phyloP scores from a whole-genome alignment of 2,888 invertebrate genomes.

The Augochlorella aurata region DNA sequence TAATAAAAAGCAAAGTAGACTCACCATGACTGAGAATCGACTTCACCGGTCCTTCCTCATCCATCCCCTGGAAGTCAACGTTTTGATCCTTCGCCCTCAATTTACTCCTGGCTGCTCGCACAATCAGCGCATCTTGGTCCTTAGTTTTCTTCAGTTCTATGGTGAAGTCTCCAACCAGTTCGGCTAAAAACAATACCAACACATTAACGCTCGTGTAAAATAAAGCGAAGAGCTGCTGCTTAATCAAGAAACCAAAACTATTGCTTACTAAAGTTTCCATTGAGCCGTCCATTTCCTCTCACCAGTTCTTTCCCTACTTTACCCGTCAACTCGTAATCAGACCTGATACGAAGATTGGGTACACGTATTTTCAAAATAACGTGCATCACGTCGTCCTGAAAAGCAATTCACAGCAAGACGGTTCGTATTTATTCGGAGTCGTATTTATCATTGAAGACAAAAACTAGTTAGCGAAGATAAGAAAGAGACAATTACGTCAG shows the following conservation, averaged over 20 bases:
- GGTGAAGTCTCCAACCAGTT: constrained; percentile 78
- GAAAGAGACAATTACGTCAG: constrained; percentile 59
- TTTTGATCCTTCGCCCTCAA: constrained; percentile 70
- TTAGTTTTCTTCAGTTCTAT: constrained; percentile 77
- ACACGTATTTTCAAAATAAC: constrained; percentile 76
- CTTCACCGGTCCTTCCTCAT: constrained; percentile 75
- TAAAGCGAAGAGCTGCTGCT: background rate
- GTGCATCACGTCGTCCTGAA: constrained; percentile 79
- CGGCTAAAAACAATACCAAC: constrained; percentile 63
- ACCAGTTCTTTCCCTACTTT: constrained; percentile 76
- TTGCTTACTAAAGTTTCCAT: constrained; percentile 78
- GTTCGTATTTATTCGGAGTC: background rate
- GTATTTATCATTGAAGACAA: no score
- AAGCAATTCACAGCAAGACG: background rate
- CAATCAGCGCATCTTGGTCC: constrained; percentile 71
- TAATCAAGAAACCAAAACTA: background rate
- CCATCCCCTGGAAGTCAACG: constrained; percentile 76
- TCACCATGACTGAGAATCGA: constrained; percentile 76
- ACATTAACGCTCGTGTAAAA: background rate
- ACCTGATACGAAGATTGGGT: constrained; percentile 73
- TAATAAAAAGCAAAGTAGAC: constrained; percentile 1
- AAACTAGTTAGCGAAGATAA: no score
- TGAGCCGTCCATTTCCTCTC: constrained; percentile 75
- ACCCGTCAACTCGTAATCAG: constrained; percentile 76
- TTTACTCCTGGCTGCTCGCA: constrained; percentile 78